Evolutionary conservation across 1,140 invertebrate species (phyloP), one percentile per base, ranked within the genome.

Genomic region (Dolichoris vasculosae): DNA sequence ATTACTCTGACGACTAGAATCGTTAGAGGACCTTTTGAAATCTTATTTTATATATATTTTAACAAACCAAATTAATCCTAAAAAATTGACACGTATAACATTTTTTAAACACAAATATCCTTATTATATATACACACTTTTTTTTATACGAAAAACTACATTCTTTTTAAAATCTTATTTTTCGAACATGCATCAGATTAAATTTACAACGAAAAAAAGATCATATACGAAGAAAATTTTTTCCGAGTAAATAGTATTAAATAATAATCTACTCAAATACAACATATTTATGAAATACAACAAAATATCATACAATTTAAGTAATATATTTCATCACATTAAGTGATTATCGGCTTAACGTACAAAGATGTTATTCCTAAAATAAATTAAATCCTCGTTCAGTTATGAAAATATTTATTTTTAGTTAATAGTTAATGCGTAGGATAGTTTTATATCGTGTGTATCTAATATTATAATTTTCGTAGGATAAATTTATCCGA

Each of bases 1-100:
- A 40, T 23, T 63, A 84, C 83, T 69, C 76, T 64, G 35, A 86
- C 76, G 87, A 88, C 86, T 86, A 88, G 86, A 85, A 85, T 82
- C 48, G 77, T 87, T 88, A 59, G 73, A 86, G 67, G 67, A 59
- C 78, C 83, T 67, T 76, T 48, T 48, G 75, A 23, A 40, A 67
- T 82, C 20, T 77, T 82, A 63, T 51, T 40, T 48, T 35, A 17
- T 30, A 75, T 48, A 46, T 15, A n/a, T 17, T 46, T 17, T 15
- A 75, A 48, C 13, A 48, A 75, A 48, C 69, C 38, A 43, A 26
- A 40, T 1, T 26, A 67, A 30, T 2, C 15, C 43, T 13, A 15
- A 51, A 51, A 51, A 51, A 51, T 17, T 51, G 15, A 51, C 15
- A 13, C 20, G 6, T 51, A 51, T 51, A 51, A 51, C 15, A 15